These are phyloP conservation scores for Drosophila equinoxialis DNA, from an alignment of 1,140 invertebrate genomes.

Conservation along the genomic window DNA sequence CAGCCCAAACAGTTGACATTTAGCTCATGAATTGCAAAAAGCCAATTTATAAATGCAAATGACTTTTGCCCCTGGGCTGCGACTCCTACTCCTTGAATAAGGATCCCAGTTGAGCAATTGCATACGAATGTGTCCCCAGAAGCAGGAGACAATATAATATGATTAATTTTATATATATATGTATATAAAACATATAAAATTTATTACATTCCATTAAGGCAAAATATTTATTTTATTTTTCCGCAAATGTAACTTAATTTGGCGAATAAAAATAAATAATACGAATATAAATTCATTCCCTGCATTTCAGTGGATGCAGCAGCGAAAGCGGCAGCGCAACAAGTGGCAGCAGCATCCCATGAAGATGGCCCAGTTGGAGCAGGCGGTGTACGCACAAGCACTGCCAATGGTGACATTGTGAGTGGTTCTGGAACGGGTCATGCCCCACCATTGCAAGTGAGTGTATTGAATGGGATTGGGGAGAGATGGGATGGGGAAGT, in stretches of 20 bases:
- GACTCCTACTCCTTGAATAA: constrained; percentile 10
- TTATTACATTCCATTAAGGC: constrained; percentile 53
- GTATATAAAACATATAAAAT: constrained; percentile 25
- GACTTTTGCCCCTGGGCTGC: constrained; percentile 65
- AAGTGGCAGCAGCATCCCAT: constrained; percentile 67
- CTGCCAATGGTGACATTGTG: constrained; percentile 86
- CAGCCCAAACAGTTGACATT: constrained; percentile 40
- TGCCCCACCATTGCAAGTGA: constrained; percentile 86
- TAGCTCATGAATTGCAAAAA: constrained; percentile 80
- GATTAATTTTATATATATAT: constrained; percentile 44
- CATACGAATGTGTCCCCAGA: not conserved
- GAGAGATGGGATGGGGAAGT: not conserved
- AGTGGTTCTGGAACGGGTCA: constrained; percentile 66
- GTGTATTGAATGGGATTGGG: constrained; percentile 43
- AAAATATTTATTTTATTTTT: constrained; percentile 35
- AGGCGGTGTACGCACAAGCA: constrained; percentile 25
- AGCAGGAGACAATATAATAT: constrained; percentile 33
- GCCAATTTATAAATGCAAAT: constrained; percentile 82
- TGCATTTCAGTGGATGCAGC: constrained; percentile 68
- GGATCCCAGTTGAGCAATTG: constrained; percentile 48
- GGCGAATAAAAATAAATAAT: constrained; percentile 1
- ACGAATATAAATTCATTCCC: not conserved
- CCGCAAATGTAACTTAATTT: constrained; percentile 33
- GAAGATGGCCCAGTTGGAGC: constrained; percentile 45
- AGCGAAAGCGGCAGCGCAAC: constrained; percentile 62